A percentile compares a stretch with the other conserved stretches of the same genome.
Conservation (phyloP, 2,113 vertebrate genomes). For the Xerus inauris region DNA sequence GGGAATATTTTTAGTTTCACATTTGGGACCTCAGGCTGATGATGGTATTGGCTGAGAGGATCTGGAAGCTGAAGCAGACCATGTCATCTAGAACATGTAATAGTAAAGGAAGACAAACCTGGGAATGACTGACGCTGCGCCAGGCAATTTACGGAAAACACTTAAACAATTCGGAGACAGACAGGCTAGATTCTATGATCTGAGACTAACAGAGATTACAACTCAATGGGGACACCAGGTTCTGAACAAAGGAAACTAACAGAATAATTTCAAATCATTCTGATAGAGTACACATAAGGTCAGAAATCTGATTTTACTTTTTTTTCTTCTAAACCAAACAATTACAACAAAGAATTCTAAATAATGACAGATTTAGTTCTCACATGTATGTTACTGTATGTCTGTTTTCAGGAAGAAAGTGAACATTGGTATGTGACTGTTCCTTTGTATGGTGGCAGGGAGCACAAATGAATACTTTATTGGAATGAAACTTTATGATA, state of each 20-base stretch:
- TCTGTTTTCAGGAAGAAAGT: not conserved
- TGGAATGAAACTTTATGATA: not conserved
- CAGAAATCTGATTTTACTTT: not conserved
- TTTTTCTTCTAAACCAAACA: too few species aligned
- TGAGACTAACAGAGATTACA: not conserved
- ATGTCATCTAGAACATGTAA: not conserved
- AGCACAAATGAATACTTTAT: not conserved
- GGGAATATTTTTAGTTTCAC: not conserved
- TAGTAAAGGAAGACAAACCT: not conserved
- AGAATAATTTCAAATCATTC: not conserved
- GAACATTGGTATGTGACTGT: fast-evolving
- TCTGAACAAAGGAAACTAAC: not conserved
- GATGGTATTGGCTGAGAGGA: not conserved
- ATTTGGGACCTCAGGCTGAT: not conserved
- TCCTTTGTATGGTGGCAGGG: too few species aligned
- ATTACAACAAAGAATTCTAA: not conserved
- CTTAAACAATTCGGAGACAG: not conserved
- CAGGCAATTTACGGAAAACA: not conserved
- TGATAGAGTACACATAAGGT: fast-evolving
- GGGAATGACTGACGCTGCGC: not conserved
- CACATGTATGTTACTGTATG: not conserved
- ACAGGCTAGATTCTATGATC: not conserved
- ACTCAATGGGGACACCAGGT: not conserved
- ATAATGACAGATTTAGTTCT: not conserved
- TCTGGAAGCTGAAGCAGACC: not conserved